Base-by-base conservation (phyloP, 2,888 invertebrate species). In the Diogma glabrata region DNA sequence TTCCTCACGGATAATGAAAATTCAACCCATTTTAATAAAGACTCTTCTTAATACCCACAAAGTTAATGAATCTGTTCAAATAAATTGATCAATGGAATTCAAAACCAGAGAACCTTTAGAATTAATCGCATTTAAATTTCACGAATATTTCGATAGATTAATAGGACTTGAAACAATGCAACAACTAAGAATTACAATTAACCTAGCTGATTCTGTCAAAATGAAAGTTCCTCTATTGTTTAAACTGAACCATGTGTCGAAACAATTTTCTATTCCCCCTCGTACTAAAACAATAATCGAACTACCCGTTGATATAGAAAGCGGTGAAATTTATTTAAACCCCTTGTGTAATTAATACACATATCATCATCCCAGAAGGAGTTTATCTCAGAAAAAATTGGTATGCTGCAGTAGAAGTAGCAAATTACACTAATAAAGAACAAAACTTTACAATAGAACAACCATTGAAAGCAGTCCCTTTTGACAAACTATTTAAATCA, bases 221-320 rank as follows among this genome's bases (percentile, higher is more conserved):
- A 26, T 47, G 16, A 28, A 19, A 17, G 49, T 55, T 28, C 51
- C 40, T 2, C 24, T 56, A 14, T 4, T 38, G 10, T 38, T 38
- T 16, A 38, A 52, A 48, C 53, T 53, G 3, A 55, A 57, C 20
- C 33, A 45, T 22, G 52, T 51, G 33, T 55, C 54, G n/a, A 51
- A 50, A 40, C 22, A 26, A 14, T 53, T 53, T 19, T 50, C 23
- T 33, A 47, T 56, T 9, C 51, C 48, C 26, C 51, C 38, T 24
- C 22, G 26, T 14, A 47, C 46, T 17, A 54, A 55, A 38, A 9
- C 7, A 14, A 38, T 38, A 38, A 16, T 19, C 14, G 7, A 7
- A 4, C 9, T 38, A 5, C 38, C 38, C 17, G 54, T 56, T n/a
- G 47, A 54, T 26, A 30, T 53, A 12, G 28, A 54, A 52, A 30